phyloP scores from a whole-genome alignment of 2,888 invertebrate species.

The Boloria selene region DNA sequence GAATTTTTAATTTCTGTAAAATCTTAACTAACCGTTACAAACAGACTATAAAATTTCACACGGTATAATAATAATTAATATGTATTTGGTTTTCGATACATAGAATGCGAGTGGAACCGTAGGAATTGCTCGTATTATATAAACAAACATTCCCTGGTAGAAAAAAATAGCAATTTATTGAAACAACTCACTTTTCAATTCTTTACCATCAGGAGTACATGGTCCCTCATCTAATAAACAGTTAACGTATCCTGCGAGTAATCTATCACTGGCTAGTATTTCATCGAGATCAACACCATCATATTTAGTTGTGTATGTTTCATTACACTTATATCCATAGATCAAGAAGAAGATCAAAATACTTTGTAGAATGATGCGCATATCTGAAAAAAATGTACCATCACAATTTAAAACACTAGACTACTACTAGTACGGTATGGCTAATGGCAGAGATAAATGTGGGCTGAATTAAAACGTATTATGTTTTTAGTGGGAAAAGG shows the following conservation, averaged over 20 bases:
- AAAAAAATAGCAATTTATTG: not conserved
- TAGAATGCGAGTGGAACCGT: no score
- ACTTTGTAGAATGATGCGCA: conserved; percentile 34
- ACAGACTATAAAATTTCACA: no score
- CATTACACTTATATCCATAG: conserved; percentile 24
- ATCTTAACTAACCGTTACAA: no score
- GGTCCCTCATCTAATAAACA: conserved; percentile 85
- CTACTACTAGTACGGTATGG: no score
- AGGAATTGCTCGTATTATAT: no score
- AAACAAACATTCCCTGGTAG: not conserved
- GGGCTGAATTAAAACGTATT: no score
- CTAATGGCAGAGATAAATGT: no score
- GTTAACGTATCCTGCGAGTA: conserved; percentile 86
- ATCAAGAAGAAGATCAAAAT: conserved; percentile 36
- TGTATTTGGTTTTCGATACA: no score
- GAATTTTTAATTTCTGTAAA: no score
- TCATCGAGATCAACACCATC: conserved; percentile 88
- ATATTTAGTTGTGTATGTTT: conserved; percentile 85
- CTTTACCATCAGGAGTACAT: conserved; percentile 88
- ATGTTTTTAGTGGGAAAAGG: no score
- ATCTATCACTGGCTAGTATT: conserved; percentile 85
- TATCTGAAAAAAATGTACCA: conserved; percentile 21
- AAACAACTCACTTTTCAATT: conserved; percentile 84
- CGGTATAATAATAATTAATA: no score
- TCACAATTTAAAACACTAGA: no score